Base-by-base conservation (phyloP, 2,113 vertebrate species). In the Orycteropus afer region DNA sequence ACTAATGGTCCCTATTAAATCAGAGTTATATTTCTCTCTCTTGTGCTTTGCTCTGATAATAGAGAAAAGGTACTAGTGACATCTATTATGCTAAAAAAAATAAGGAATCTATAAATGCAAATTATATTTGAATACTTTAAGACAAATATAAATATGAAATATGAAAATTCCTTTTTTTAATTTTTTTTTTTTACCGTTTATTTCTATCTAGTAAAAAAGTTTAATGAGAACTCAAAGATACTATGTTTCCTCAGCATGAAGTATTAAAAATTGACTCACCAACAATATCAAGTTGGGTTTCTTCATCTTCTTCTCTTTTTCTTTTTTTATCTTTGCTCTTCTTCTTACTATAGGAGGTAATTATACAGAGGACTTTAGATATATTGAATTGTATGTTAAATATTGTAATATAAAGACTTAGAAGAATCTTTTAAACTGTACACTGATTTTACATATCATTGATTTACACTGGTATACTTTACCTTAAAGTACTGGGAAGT, bases 271-370 rank as follows among this genome's bases (percentile, higher is more conserved):
- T 32, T 40, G 23, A 86, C 98, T 98, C 95, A 99, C 99, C 99
- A 91, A 99, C 98, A 89, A 99, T 82, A 96, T 99, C 99, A 23
- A 97, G 97, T 34, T 99, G 98, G 22, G 98, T 98, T 37, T 98
- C 98, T 4, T 98, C 99, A 91, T 99, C 98, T 2, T 98, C 98
- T 23, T 98, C 98, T 95, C 99, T 99, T 90, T 98, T 99, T 92
- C 99, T 99, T 96, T 99, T 99, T 96, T 99, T 99, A 61, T 99
- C 99, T 96, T 99, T 97, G 85, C 98, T 99, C 90, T 98, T 99
- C 82, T 99, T 99, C 98, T 99, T 99, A 96, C 87, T 96, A 73
- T 13, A 77, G 0, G 20, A 95, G 51, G 18, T 77, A 77, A 82
- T 86, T 82, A 78, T 27, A 76, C 12, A 61, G 27, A 67, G 88